Evolutionary conservation across 2,797 vertebrate species (phyloP).

Genomic region (Phrynocephalus vlangalii): DNA sequence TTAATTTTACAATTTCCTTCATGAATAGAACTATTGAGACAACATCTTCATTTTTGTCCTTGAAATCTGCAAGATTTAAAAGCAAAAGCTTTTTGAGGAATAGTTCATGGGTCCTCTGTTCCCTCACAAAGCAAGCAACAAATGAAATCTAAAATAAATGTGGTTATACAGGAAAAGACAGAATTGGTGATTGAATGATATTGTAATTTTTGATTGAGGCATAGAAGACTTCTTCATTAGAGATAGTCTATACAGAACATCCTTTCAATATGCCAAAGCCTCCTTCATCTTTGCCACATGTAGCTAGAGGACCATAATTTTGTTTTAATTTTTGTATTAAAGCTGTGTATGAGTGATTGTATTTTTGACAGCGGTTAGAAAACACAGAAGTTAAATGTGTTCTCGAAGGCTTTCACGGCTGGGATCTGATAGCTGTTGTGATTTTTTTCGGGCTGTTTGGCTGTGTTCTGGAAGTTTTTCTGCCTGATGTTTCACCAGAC

Average conservation of each 20-base stretch:
- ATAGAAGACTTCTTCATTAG: not conserved
- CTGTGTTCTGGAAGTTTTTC: no score
- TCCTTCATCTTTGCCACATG: not conserved
- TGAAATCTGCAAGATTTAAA: slow-evolving; percentile 15
- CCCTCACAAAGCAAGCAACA: not conserved
- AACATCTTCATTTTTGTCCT: slow-evolving; percentile 38
- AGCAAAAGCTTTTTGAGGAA: slow-evolving; percentile 5
- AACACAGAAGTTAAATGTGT: no score
- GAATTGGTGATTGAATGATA: not conserved
- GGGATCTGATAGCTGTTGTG: no score
- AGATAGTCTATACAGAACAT: not conserved
- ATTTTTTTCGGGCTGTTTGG: no score
- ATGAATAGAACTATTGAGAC: slow-evolving; percentile 20
- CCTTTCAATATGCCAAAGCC: not conserved
- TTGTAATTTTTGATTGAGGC: not conserved
- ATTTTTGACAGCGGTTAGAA: not conserved
- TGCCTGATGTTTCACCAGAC: no score
- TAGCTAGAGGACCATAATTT: not conserved
- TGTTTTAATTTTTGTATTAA: not conserved
- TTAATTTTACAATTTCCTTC: slow-evolving; percentile 32
- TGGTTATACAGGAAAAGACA: not conserved
- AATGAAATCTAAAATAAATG: not conserved
- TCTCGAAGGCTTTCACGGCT: no score
- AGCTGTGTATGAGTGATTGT: not conserved
- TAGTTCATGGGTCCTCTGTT: not conserved